phyloP scores from a whole-genome alignment of 2,888 invertebrate genomes.

The Iselma pallidipennis region DNA sequence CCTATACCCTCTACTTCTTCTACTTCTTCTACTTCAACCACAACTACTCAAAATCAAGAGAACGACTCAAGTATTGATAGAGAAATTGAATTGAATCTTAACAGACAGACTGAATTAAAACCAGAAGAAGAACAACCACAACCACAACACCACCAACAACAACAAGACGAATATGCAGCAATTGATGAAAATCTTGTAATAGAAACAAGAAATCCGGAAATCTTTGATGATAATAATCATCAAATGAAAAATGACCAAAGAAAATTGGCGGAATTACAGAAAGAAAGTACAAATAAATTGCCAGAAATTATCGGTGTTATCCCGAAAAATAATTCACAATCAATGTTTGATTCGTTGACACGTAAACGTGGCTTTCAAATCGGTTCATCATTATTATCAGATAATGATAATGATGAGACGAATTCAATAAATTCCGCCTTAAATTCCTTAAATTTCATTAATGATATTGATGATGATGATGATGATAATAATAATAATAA shows the following conservation, averaged over 20 bases:
- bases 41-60: neutral
- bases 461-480: conserved; percentile 40
- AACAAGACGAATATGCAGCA: neutral
- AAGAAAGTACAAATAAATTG: conserved; percentile 22
- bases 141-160: neutral
- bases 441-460: conserved; percentile 31
- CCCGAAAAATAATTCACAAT: conserved; percentile 35
- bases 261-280: conserved; percentile 8
- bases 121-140: neutral
- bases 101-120: neutral
- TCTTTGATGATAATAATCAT: no score
- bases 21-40: neutral
- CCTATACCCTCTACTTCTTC: neutral
- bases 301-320: conserved; percentile 45
- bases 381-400: conserved; percentile 36
- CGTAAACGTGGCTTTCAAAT: conserved; percentile 43
- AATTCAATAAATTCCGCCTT: conserved; percentile 35
- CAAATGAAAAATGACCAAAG: neutral
- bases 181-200: neutral
- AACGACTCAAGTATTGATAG: no score
- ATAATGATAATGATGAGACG: conserved; percentile 30
- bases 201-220: neutral
- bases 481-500: no score
- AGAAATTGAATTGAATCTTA: conserved; percentile 7
- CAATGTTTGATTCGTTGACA: conserved; percentile 40